Conservation (phyloP, 2,888 invertebrate species). For the Monopis laevigella region DNA sequence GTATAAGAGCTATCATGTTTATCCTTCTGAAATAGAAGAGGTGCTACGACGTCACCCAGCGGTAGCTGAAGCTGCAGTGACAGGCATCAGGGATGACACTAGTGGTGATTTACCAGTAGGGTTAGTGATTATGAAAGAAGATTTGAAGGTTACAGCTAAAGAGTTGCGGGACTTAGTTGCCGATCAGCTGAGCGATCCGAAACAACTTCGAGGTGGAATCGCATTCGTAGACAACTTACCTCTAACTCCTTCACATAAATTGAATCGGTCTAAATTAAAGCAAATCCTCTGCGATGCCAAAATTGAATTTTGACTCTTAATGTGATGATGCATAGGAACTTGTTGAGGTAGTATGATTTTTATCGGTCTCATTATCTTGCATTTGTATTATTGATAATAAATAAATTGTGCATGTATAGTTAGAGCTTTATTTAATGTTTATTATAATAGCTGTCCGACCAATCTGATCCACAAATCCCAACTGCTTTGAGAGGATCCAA, state of each 20-base stretch:
- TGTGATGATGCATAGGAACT: no score
- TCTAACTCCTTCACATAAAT: background rate
- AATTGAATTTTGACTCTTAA: slow-evolving; percentile 6
- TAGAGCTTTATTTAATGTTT: no score
- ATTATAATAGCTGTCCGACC: no score
- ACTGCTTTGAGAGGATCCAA: no score
- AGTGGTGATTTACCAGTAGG: background rate
- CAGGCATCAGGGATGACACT: background rate
- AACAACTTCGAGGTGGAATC: background rate
- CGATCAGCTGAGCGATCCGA: background rate
- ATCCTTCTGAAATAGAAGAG: slow-evolving; percentile 1
- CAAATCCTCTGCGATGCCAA: background rate
- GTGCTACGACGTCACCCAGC: background rate
- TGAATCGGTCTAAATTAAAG: slow-evolving; percentile 1
- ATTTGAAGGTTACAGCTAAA: background rate
- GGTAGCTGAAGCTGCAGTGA: background rate
- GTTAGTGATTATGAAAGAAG: background rate
- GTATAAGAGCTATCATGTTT: slow-evolving; percentile 3
- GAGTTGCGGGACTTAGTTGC: slow-evolving; percentile 3
- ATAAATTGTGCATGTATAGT: no score
- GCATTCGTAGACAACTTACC: background rate
- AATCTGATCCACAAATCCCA: no score
- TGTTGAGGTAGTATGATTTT: no score
- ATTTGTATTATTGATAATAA: no score
- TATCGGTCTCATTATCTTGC: no score